phyloP scores from a whole-genome alignment of 2,113 vertebrate species.

The Anseranas semipalmata region DNA sequence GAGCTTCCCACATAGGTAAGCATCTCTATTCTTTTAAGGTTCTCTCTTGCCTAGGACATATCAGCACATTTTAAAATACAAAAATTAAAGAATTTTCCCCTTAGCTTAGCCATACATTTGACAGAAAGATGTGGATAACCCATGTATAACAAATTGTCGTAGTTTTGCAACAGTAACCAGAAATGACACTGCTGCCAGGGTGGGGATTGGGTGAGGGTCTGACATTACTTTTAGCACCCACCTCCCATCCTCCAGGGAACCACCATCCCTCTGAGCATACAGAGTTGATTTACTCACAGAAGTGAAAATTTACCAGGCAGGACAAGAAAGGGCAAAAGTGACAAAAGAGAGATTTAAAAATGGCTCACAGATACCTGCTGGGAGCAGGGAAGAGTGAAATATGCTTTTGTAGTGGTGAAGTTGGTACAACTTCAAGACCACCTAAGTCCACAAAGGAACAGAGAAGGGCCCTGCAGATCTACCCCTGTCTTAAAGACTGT shows the following conservation, averaged over 20 bases:
- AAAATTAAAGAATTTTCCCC: neutral
- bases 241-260: neutral
- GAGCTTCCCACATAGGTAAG: neutral
- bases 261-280: neutral
- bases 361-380: neutral
- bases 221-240: neutral
- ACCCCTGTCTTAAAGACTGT: neutral
- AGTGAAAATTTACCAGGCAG: neutral
- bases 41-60: neutral
- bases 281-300: neutral
- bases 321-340: neutral
- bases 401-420: neutral
- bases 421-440: neutral
- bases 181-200: neutral
- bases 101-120: neutral
- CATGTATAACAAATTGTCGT: neutral
- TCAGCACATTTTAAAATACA: neutral
- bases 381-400: neutral
- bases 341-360: neutral
- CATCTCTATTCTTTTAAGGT: neutral
- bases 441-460: neutral
- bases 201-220: neutral
- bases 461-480: neutral
- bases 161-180: neutral
- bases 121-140: neutral